Conservation (phyloP, 2,888 invertebrate species). For the Agrotis ipsilon region DNA sequence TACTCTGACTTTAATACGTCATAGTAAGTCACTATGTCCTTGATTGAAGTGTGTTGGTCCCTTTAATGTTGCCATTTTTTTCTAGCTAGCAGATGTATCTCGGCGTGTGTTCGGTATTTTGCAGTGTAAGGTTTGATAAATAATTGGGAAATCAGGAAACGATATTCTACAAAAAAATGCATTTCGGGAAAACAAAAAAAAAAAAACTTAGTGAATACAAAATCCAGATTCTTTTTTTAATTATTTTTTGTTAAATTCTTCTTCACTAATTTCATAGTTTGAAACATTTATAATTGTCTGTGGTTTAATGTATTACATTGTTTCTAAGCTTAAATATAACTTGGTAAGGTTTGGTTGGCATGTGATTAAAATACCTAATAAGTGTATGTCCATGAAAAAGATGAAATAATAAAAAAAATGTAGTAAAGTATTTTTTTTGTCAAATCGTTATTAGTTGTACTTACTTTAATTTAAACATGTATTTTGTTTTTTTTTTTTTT, state of each 20-base stretch:
- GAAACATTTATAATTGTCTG: not conserved
- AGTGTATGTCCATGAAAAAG: not conserved
- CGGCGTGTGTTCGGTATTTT: not conserved
- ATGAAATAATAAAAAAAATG: not conserved
- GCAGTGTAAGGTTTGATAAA: not conserved
- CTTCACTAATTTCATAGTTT: too few relatives aligned
- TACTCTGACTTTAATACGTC: too few relatives aligned
- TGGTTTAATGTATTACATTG: not conserved
- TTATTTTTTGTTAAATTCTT: too few relatives aligned
- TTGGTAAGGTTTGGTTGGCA: slow-evolving; percentile 11
- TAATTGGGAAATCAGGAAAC: too few relatives aligned
- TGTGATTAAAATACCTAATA: slow-evolving; percentile 11
- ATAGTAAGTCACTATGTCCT: not conserved
- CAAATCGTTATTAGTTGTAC: not conserved
- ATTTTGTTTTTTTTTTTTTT: not conserved
- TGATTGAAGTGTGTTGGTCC: not conserved
- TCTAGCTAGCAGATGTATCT: not conserved
- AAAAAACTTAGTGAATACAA: too few relatives aligned
- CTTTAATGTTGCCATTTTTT: not conserved
- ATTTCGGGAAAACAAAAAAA: too few relatives aligned
- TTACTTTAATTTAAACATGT: not conserved
- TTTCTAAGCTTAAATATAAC: slow-evolving; percentile 14
- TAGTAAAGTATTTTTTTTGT: not conserved
- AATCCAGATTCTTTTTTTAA: too few relatives aligned
- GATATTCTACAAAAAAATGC: too few relatives aligned